Evolutionary conservation across 2,888 invertebrate species (phyloP), one percentile per base, ranked within the genome.

Genomic region (Campopleginae sp.): DNA sequence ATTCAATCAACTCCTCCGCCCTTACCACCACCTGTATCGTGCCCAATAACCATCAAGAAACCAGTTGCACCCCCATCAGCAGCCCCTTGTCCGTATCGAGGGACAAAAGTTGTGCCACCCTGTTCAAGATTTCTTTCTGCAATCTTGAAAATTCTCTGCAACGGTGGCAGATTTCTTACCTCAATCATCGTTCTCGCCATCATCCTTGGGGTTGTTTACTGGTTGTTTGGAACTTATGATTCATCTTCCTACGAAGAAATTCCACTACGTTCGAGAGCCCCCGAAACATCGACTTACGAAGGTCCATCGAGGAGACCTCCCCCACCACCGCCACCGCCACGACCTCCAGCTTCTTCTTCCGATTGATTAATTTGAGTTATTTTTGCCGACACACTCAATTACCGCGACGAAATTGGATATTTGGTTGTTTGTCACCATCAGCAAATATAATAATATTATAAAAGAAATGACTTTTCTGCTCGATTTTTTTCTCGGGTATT

Each of bases 61-160:
- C 74, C 86, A 77, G 46, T 78, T 31, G 27, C 76, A 42, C 46
- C 82, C 31, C 46, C 83, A 46, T 58, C 58, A 51, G 23, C 81
- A 70, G 14, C 42, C 23, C 38, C 82, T 71, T 82, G 80, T 76
- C 68, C 82, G 66, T 23, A 51, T 6, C 58, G 58, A 33, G n/a
- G 31, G 38, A 31, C 65, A 65, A 86, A 80, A 70, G 27, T 78
- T 33, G 65, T 27, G 17, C 71, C 80, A 76, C 81, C 85, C 19
- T 88, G 86, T 27, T 80, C 83, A 10, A 80, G 83, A 75, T 65
- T 83, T 44, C 19, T 88, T 38, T 80, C 80, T 10, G 77, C 74
- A n/a, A 80, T 81, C 27, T 27, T 83, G n/a, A 75, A 80, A 82
- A 77, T 82, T 72, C 76, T 84, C 31, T 84, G 85, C 84, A 84